These are phyloP conservation scores for Myiotriccus ornatus DNA, from an alignment of 2,797 vertebrate genomes.

Conservation along the genomic window DNA sequence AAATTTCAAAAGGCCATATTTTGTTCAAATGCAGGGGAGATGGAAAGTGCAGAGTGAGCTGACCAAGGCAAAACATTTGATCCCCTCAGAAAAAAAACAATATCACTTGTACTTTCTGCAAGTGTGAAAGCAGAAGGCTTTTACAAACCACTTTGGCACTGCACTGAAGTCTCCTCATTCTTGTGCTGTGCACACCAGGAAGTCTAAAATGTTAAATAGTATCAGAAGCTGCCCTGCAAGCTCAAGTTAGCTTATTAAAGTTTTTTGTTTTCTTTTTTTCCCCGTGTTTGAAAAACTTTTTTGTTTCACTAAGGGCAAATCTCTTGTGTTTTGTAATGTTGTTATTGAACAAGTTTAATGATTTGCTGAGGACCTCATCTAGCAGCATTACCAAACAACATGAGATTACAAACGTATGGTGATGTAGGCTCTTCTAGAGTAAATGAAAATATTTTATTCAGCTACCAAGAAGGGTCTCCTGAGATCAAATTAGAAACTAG, in stretches of 20 bases:
- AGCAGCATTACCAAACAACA: constrained; percentile 75
- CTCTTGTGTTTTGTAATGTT: constrained; percentile 80
- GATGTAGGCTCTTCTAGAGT: constrained; percentile 73
- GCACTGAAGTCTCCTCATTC: constrained; percentile 29
- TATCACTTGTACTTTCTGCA: not conserved
- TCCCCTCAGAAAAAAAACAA: not conserved
- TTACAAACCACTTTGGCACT: constrained; percentile 30
- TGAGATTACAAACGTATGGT: constrained; percentile 80
- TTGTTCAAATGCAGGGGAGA: not conserved
- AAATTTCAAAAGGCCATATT: not conserved
- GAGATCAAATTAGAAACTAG: constrained; percentile 85
- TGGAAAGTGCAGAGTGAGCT: not conserved
- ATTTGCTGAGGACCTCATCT: constrained; percentile 83
- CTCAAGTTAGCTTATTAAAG: constrained; percentile 70
- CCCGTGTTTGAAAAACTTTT: constrained; percentile 73
- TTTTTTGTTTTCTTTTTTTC: not conserved
- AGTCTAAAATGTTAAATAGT: constrained; percentile 71
- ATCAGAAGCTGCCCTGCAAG: constrained; percentile 69
- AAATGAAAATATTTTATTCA: constrained; percentile 83
- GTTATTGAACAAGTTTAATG: constrained; percentile 84
- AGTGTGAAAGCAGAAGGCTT: not conserved
- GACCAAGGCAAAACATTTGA: not conserved
- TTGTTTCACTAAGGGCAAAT: constrained; percentile 74
- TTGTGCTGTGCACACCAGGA: not conserved
- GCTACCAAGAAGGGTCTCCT: constrained; percentile 77